A percentile compares a stretch with the other conserved stretches of the same genome.
Evolutionary conservation across 2,888 invertebrate genomes (phyloP).

Genomic region (Idaea straminata): DNA sequence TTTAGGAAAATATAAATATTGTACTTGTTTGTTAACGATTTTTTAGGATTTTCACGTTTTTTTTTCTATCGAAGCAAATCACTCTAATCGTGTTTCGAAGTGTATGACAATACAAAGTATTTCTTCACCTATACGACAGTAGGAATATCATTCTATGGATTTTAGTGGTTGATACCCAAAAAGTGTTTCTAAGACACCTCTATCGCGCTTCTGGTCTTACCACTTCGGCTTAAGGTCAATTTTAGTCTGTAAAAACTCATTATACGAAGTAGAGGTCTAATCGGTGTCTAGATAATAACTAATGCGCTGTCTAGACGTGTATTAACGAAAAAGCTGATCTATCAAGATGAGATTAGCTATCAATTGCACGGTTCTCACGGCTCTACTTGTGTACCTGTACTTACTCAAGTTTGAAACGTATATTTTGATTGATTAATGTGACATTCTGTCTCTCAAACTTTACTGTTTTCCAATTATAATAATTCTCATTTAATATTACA

Average conservation of each 20-base stretch:
- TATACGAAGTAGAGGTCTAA: constrained; percentile 13
- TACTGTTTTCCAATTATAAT: not conserved
- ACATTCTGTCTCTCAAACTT: constrained; percentile 3
- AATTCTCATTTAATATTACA: not conserved
- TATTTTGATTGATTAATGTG: constrained; percentile 5
- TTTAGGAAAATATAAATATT: too few species aligned
- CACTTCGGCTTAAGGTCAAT: too few species aligned
- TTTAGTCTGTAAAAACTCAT: constrained; percentile 13
- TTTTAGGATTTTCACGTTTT: too few species aligned
- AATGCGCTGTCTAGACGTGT: constrained; percentile 51
- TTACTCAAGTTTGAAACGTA: not conserved
- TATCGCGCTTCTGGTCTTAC: too few species aligned
- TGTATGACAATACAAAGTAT: too few species aligned
- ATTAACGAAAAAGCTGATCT: constrained; percentile 44
- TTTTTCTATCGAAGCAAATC: too few species aligned
- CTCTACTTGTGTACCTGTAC: constrained; percentile 14
- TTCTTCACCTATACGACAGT: too few species aligned
- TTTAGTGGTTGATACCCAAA: too few species aligned
- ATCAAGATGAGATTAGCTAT: constrained; percentile 67
- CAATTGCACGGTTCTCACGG: constrained; percentile 74
- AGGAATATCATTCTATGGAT: too few species aligned
- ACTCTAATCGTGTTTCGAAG: too few species aligned
- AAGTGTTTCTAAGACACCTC: too few species aligned
- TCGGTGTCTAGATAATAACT: constrained; percentile 22
- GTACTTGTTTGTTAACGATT: too few species aligned